These are phyloP conservation scores for Oncopeltus fasciatus DNA, from an alignment of 1,140 invertebrate genomes.

Conservation along the genomic window DNA sequence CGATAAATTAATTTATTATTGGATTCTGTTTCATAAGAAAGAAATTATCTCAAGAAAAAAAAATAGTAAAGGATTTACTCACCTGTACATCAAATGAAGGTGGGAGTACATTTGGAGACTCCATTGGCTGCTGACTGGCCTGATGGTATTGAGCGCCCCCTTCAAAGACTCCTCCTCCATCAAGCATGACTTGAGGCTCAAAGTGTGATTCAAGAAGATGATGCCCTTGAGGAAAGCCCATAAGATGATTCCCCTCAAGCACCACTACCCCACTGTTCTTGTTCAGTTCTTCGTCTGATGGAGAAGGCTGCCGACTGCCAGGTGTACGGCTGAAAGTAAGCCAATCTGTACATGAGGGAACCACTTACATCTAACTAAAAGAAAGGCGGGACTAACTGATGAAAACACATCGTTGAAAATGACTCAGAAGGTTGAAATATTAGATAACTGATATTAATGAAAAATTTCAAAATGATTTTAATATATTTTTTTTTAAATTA, in stretches of 20 bases:
- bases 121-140: slow-evolving; percentile 42
- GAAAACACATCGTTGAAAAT: too few species aligned
- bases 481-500: too few species aligned
- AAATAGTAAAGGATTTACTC: too few species aligned
- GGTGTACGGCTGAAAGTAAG: slow-evolving; percentile 53
- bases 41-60: too few species aligned
- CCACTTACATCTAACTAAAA: too few species aligned
- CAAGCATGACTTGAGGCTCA: slow-evolving; percentile 24
- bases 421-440: too few species aligned
- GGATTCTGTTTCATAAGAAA: too few species aligned
- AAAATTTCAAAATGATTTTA: too few species aligned
- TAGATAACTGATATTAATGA: too few species aligned
- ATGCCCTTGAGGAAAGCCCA: slow-evolving; percentile 37
- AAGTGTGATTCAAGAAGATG: slow-evolving; percentile 25
- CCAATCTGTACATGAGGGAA: background rate
- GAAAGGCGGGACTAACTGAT: too few species aligned
- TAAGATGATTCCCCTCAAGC: slow-evolving; percentile 34
- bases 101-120: slow-evolving; percentile 28
- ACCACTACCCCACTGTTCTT: slow-evolving; percentile 34
- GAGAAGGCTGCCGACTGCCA: slow-evolving; percentile 79
- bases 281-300: slow-evolving; percentile 66
- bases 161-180: slow-evolving; percentile 18
- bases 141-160: slow-evolving; percentile 25
- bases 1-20: too few species aligned
- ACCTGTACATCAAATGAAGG: slow-evolving; percentile 40